Percentiles rank a stretch among this genome's conserved stretches.
Conservation (phyloP, 1,140 invertebrate species). For the Drosophila triauraria region DNA sequence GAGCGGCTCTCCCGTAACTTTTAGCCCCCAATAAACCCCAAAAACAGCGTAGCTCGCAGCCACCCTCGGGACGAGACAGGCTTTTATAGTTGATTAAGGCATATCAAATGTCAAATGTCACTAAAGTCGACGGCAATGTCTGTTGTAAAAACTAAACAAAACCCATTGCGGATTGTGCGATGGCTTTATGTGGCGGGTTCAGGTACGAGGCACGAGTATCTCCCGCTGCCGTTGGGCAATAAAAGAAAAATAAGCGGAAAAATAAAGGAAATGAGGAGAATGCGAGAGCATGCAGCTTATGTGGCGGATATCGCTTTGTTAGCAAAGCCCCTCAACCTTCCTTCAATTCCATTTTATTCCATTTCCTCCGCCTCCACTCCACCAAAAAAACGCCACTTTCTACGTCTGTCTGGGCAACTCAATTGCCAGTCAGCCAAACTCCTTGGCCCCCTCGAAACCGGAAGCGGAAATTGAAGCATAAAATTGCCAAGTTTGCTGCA, state of each 20-base stretch:
- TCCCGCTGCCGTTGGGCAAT: constrained; percentile 24
- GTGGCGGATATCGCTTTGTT: constrained; percentile 46
- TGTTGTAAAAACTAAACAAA: constrained; percentile 77
- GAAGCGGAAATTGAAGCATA: constrained; percentile 83
- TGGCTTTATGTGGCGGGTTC: constrained; percentile 62
- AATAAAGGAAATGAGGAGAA: constrained; percentile 38
- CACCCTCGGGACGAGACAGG: constrained; percentile 40
- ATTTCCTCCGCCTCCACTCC: neutral
- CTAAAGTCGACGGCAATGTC: constrained; percentile 70
- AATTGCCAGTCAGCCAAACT: constrained; percentile 66
- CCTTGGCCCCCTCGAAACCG: constrained; percentile 42
- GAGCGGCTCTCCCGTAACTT: constrained; percentile 50
- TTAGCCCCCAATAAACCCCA: constrained; percentile 14
- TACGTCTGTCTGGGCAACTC: constrained; percentile 48
- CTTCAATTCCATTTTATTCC: constrained; percentile 17
- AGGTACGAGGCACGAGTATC: constrained; percentile 18
- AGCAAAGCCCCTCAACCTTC: constrained; percentile 9
- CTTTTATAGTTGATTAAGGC: constrained; percentile 84
- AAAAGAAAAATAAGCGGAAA: constrained; percentile 44
- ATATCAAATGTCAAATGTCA: constrained; percentile 83
- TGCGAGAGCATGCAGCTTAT: constrained; percentile 42
- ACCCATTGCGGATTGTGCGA: constrained; percentile 39
- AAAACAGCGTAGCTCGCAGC: neutral
- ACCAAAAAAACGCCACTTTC: neutral
- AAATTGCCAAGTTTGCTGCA: constrained; percentile 77